Percentiles rank a stretch among this genome's conserved stretches.
Conservation (phyloP, 2,113 vertebrate species). For the Cavia aperea region DNA sequence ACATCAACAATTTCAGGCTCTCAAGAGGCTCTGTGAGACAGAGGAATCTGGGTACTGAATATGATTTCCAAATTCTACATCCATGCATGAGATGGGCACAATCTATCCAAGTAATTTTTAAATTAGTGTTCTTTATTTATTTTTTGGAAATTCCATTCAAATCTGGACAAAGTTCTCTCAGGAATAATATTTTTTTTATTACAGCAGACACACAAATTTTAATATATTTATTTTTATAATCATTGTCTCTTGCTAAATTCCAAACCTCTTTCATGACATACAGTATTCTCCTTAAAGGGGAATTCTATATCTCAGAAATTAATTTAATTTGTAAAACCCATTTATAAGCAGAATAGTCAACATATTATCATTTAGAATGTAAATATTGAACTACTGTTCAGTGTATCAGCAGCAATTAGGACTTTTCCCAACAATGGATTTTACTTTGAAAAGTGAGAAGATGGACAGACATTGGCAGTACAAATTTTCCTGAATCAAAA, state of each 20-base stretch:
- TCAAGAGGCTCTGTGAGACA: neutral
- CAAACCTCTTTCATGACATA: neutral
- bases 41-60: neutral
- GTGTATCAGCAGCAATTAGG: constrained; percentile 30
- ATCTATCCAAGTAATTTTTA: neutral
- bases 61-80: neutral
- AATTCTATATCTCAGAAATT: constrained; percentile 4
- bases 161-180: neutral
- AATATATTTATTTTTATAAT: constrained; percentile 22
- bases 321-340: neutral
- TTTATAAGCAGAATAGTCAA: neutral
- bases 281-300: neutral
- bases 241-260: neutral
- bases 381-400: neutral
- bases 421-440: constrained; percentile 11
- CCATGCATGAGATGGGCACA: neutral
- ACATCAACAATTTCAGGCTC: neutral
- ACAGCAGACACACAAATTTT: neutral
- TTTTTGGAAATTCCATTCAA: neutral
- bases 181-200: neutral
- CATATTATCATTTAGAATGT: constrained; percentile 36
- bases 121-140: neutral
- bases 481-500: constrained; percentile 52
- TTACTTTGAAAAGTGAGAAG: constrained; percentile 41
- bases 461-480: constrained; percentile 15